Base-by-base conservation (phyloP, 1,140 invertebrate genomes). In the Plodia interpunctella region DNA sequence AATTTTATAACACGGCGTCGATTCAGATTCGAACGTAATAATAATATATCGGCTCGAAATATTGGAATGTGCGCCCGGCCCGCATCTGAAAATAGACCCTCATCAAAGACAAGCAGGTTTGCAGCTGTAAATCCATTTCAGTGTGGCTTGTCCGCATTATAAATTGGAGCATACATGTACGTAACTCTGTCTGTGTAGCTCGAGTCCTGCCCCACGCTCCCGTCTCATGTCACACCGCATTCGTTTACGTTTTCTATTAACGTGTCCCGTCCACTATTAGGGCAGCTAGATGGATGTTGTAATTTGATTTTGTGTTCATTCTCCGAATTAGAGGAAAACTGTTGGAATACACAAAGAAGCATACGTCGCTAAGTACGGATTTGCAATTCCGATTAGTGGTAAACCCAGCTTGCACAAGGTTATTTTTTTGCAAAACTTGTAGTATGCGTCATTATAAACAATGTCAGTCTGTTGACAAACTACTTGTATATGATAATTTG, bases 31-130 rank as follows among this genome's bases (percentile, higher is more conserved):
- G 74, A 82, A 83, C 78, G 87, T 84, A 87, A 87, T 89, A 88
- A 86, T 88, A 86, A 89, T 87, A 87, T 89, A 87, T 89, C 72
- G 81, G 76, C 72, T 82, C 70, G 77, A 79, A 75, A 87, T 89
- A 89, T 87, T 76, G 83, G 80, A 82, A 88, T 87, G 86, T 85
- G 77, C 79, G 81, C 80, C 80, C 82, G 76, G 81, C 76, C 68
- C 80, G 74, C 72, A 70, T 83, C 85, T 79, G 68, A 79, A 89
- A 89, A 89, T 89, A 89, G 80, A 84, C 79, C 78, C 83, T 88
- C 87, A 89, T 89, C 87, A 89, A 89, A 89, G 87, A 87, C 87
- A 83, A 87, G 79, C 85, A 89, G 87, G 83, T 86, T 86, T 86
- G 83, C 82, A 87, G 85, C 87, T 87, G 87, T 89, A 89, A 89